Evolutionary conservation across 2,888 invertebrate genomes (phyloP), one percentile per base, ranked within the genome.

Genomic region (Brachyptera risi): DNA sequence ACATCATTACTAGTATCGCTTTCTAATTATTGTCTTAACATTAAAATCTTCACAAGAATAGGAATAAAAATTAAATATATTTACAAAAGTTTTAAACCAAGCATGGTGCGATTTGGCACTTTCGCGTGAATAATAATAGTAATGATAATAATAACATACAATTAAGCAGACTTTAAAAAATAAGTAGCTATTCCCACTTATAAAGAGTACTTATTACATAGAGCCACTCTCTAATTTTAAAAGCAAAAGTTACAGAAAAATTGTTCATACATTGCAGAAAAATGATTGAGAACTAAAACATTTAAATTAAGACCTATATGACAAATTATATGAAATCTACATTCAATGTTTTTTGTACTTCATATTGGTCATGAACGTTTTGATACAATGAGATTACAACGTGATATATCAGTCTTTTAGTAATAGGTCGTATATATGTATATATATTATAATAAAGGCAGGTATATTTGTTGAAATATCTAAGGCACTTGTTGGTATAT

Each of bases 41-140:
- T 54, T 9, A 44, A 50, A 54, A 47, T 31, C 56, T 61, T 31
- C 56, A 62, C 42, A 59, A 38, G 57, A 26, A 61, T 47, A 61
- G 56, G 50, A 58, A 59, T 59, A 58, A 51, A n/a, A n/a, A 17
- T 13, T 13, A 38, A 61, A 27, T 49, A 50, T 42, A 47, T 38
- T 47, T 24, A 61, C 42, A 57, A 54, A 21, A 35, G 40, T 57
- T 57, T 60, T 24, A 56, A 61, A 26, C 54, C 54, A 51, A 54
- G 27, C 17, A 49, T 44, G 31, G 51, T 54, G 58, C 35, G 50
- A 38, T 62, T 62, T 58, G 59, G 62, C 62, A 62, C 56, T 47
- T 56, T 21, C 56, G 59, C 58, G 49, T 40, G 23, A 35, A 56
- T 23, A 27, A 27, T 27, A 31, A 54, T 13, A 35, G 27, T 27